Base-by-base conservation (phyloP, 2,113 vertebrate species). In the Amphiprion ocellaris region DNA sequence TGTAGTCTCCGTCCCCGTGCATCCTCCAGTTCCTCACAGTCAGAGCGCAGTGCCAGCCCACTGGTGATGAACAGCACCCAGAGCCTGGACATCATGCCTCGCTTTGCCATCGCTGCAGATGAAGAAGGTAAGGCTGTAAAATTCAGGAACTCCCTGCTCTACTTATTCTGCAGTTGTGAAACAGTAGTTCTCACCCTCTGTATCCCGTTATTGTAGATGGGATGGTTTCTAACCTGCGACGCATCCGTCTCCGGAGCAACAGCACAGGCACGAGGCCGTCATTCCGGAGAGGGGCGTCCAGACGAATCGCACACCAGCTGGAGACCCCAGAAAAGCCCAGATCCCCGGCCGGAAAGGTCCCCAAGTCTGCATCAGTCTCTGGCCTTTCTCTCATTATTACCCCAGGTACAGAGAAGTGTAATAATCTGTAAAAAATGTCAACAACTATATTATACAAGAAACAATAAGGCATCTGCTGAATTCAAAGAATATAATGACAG, bases 361-460 rank as follows among this genome's bases (percentile, higher is more conserved):
- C 97, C 61, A 98, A 99, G 85, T 99, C 97, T 0, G 97, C 97
- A 0, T 98, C 97, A 0, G 96, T 97, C 62, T 97, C 97, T 0
- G 96, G 97, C 54, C 90, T 99, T 56, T 98, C 97, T 0, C 96
- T 98, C 68, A 96, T 98, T 89, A 95, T 98, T 90, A 97, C 97
- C 0, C 93, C 97, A 90, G 97, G 97, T 99, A 87, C n/a, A 1
- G 0, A 30, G 14, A 46, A 23, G 1, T 23, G 49, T 41, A 39
- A 26, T 26, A 30, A 30, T 5, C 30, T 68, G 30, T n/a, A 37
- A 0, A 0, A 67, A 37, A 21, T n/a, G 4, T 67, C 4, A 41
- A 44, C 41, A 14, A 44, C 12, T 15, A 4, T 44, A 4, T 15
- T 15, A 44, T 44, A 44, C 41, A 1, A 44, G 10, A 44, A 44